Evolutionary conservation across 2,113 vertebrate species (phyloP).

Genomic region (Hypocryptadius cinnamomeus): DNA sequence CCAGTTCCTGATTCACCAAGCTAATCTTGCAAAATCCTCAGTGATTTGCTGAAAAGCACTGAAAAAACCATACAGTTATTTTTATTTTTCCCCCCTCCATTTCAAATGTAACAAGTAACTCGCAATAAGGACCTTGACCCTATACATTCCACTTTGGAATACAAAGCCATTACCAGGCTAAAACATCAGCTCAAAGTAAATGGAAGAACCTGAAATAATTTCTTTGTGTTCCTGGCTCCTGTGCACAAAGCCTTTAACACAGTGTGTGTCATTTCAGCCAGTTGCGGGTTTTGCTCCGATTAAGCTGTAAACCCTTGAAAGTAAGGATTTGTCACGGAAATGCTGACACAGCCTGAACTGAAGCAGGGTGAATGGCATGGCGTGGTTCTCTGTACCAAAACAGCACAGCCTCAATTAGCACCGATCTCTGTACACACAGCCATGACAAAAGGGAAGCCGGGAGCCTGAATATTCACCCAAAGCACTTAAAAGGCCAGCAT

Average conservation of each 20-base stretch:
- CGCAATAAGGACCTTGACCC: neutral
- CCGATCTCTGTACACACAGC: neutral
- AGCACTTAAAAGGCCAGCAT: slow-evolving; percentile 50
- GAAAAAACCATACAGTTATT: neutral
- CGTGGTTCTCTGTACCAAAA: neutral
- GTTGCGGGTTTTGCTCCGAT: neutral
- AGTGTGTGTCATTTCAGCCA: neutral
- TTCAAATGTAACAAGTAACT: neutral
- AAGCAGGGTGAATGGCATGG: neutral
- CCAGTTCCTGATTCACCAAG: neutral
- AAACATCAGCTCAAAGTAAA: neutral
- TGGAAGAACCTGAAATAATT: slow-evolving; percentile 20
- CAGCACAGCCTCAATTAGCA: neutral
- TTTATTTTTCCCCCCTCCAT: fast-evolving
- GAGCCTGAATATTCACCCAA: neutral
- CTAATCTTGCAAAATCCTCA: slow-evolving; percentile 7
- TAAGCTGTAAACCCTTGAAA: slow-evolving; percentile 44
- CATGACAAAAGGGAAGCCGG: slow-evolving; percentile 9
- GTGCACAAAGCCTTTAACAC: neutral
- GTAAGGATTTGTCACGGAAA: slow-evolving; percentile 54
- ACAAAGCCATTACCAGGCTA: neutral
- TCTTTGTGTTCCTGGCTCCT: neutral
- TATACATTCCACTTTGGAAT: neutral
- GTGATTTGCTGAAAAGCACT: neutral
- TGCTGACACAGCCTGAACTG: slow-evolving; percentile 16